Conservation (phyloP, 2,888 invertebrate species). For the Caenorhabditis becei region DNA sequence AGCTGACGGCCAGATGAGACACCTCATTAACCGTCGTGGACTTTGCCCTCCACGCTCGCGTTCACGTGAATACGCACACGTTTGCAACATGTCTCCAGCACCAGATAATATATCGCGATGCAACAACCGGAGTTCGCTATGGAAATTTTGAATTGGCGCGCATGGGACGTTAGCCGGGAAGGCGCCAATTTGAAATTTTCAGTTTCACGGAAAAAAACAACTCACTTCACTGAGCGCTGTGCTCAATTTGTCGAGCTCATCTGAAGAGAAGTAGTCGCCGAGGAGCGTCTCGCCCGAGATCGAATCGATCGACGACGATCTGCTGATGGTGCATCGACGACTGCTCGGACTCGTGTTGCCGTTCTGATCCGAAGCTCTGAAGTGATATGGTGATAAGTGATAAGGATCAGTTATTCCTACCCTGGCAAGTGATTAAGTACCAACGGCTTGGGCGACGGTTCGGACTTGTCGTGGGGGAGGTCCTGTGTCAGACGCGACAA, state of each 20-base stretch:
- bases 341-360: conserved; percentile 41
- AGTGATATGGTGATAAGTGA: conserved; percentile 9
- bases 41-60: conserved; percentile 30
- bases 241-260: conserved; percentile 80
- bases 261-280: conserved; percentile 70
- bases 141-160: too few species aligned
- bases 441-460: conserved; percentile 35
- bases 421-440: conserved; percentile 25
- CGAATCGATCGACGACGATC: conserved; percentile 53
- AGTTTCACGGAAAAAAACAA: not conserved
- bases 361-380: conserved; percentile 52
- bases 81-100: conserved; percentile 40
- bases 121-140: too few species aligned
- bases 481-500: conserved; percentile 64
- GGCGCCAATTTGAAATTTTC: too few species aligned
- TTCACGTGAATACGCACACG: conserved; percentile 42
- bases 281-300: conserved; percentile 61
- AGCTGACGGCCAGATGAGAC: conserved; percentile 28
- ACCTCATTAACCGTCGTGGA: conserved; percentile 34
- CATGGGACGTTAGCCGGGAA: too few species aligned
- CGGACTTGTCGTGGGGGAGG: conserved; percentile 48
- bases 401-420: conserved; percentile 7
- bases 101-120: too few species aligned
- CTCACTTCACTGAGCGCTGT: conserved; percentile 78
- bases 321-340: conserved; percentile 38